Base-by-base conservation (phyloP, 2,797 vertebrate species). In the Dermochelys coriacea region DNA sequence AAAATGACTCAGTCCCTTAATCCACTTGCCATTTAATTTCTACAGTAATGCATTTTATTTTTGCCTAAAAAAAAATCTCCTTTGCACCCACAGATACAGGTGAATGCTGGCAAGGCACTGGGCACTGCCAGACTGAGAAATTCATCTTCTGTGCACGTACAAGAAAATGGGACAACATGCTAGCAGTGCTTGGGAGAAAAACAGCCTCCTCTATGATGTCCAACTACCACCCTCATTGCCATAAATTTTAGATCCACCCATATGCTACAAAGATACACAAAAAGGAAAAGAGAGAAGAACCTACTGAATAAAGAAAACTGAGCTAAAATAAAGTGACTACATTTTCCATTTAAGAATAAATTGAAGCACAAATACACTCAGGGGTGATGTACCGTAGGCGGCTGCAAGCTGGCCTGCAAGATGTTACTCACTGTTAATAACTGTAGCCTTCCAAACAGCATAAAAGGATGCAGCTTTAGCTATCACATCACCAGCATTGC, bases 91-190 rank as follows among this genome's bases (percentile, higher is more conserved):
- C 64, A 82, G 85, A 93, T 51, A 2, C 50, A 88, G 47, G 45
- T 64, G 37, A 57, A 82, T 59, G 91, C 86, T 96, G 91, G 89
- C 96, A 96, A 95, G 97, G 97, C 95, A 98, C 97, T 74, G 3
- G 92, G 85, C 87, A 83, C 12, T 41, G 34, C 31, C 0, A 52
- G 89, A 82, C 90, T 57, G 82, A 89, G 77, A 18, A 54, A 82
- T 14, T 54, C 94, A 80, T 71, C 86, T 86, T 49, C 25, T 2
- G 3, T n/a, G 77, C 21, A 64, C 16, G 0, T 6, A 41, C 29
- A 51, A n/a, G 23, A 49, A 31, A 14, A 4, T n/a, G 55, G 61
- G 2, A 54, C 68, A 5, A 2, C 45, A 49, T 31, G 15, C 45
- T 31, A 75, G 50, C 50, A 23, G 34, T 1, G 0, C 6, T 19